These are phyloP conservation scores for Neuroscelio doddi DNA, from an alignment of 2,888 invertebrate species.

Conservation along the genomic window DNA sequence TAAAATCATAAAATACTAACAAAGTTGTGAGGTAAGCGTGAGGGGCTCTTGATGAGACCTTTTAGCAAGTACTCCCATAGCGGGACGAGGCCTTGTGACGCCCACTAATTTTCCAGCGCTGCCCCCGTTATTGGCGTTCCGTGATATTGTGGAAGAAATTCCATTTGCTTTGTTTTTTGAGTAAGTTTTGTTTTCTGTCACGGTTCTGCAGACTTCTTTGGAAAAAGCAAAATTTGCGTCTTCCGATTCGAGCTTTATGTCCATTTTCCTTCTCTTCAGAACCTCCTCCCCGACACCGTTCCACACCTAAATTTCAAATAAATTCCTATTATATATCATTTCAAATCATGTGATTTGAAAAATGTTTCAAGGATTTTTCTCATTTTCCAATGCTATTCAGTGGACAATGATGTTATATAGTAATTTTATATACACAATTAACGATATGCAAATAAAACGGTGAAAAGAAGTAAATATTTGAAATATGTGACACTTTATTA, in stretches of 20 bases:
- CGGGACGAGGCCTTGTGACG: constrained; percentile 74
- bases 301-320: too few relatives aligned
- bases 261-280: constrained; percentile 77
- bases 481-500: too few relatives aligned
- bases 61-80: constrained; percentile 74
- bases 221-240: constrained; percentile 81
- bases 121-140: constrained; percentile 63
- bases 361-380: too few relatives aligned
- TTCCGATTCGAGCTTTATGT: constrained; percentile 82
- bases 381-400: too few relatives aligned
- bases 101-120: constrained; percentile 73
- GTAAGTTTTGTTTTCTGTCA: constrained; percentile 52
- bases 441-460: too few relatives aligned
- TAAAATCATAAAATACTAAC: constrained; percentile 60
- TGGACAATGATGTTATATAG: too few relatives aligned
- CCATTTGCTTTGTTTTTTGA: constrained; percentile 66
- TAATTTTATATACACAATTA: too few relatives aligned
- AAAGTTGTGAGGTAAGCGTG: constrained; percentile 80
- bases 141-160: constrained; percentile 72
- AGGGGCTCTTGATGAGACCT: constrained; percentile 77
- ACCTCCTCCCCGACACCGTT: constrained; percentile 70
- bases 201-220: constrained; percentile 70
- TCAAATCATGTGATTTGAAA: too few relatives aligned
- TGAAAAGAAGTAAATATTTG: too few relatives aligned
- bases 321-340: too few relatives aligned